phyloP scores from a whole-genome alignment of 2,113 vertebrate species.

The Catharus bicknelli region DNA sequence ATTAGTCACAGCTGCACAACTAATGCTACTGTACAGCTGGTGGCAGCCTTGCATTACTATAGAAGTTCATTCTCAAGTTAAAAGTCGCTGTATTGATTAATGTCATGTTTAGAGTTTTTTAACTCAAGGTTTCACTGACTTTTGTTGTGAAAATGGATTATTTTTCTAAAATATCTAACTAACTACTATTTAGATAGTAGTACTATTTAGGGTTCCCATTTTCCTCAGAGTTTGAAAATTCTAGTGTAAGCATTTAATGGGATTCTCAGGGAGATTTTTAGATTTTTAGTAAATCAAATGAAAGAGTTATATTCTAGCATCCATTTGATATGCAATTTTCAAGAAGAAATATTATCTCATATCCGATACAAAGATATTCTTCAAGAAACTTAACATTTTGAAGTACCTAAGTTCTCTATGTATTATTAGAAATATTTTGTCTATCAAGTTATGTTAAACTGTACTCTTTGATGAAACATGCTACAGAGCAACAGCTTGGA shows the following conservation, averaged over 20 bases:
- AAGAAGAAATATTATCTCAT: neutral
- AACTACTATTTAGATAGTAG: too few species aligned
- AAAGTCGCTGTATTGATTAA: neutral
- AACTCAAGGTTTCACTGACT: neutral
- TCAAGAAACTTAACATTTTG: neutral
- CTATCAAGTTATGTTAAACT: neutral
- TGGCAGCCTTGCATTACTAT: neutral
- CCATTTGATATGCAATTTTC: neutral
- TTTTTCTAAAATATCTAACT: neutral
- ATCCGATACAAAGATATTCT: neutral
- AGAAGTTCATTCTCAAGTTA: neutral
- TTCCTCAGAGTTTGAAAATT: neutral
- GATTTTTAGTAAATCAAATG: neutral
- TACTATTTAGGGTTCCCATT: neutral
- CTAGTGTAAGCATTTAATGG: neutral
- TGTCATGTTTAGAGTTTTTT: neutral
- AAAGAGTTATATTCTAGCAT: neutral
- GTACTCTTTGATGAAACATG: neutral
- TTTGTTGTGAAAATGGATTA: neutral
- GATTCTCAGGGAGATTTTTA: neutral
- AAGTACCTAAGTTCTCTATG: neutral
- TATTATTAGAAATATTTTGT: neutral
- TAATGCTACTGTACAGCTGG: neutral
- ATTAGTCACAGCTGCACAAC: neutral
- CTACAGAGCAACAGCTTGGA: neutral